phyloP scores from a whole-genome alignment of 2,113 vertebrate species.

The Theropithecus gelada region DNA sequence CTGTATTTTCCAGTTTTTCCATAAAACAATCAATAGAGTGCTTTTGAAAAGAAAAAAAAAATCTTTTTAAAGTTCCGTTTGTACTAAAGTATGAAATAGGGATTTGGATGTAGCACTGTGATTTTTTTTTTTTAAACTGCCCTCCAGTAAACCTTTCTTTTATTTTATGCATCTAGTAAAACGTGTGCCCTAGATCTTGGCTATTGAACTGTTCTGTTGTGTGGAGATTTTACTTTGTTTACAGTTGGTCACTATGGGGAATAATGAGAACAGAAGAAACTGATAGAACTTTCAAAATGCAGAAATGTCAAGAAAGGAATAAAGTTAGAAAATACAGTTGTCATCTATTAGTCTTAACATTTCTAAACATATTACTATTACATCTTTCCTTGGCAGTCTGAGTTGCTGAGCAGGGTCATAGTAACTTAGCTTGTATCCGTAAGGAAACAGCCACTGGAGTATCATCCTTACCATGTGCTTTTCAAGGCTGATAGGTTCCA shows the following conservation, averaged over 20 bases:
- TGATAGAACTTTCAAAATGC: background rate
- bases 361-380: background rate
- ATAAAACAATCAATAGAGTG: background rate
- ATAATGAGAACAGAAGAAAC: background rate
- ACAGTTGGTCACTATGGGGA: background rate
- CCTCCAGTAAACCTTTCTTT: slow-evolving; percentile 25
- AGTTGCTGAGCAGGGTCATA: slow-evolving; percentile 16
- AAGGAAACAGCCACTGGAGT: background rate
- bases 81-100: background rate
- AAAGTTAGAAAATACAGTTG: slow-evolving; percentile 31
- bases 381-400: slow-evolving; percentile 3
- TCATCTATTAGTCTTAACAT: background rate
- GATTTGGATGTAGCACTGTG: background rate
- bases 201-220: background rate
- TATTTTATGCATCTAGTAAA: slow-evolving; percentile 48
- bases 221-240: slow-evolving; percentile 21
- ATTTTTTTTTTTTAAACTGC: background rate
- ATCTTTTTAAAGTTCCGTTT: background rate
- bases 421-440: background rate
- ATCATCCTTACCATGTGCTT: background rate
- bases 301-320: background rate
- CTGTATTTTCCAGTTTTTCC: slow-evolving; percentile 1
- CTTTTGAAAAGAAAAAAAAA: background rate
- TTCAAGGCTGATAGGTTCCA: background rate
- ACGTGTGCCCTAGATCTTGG: background rate